phyloP scores from a whole-genome alignment of 1,140 invertebrate genomes.

The Drosophila murphyi region DNA sequence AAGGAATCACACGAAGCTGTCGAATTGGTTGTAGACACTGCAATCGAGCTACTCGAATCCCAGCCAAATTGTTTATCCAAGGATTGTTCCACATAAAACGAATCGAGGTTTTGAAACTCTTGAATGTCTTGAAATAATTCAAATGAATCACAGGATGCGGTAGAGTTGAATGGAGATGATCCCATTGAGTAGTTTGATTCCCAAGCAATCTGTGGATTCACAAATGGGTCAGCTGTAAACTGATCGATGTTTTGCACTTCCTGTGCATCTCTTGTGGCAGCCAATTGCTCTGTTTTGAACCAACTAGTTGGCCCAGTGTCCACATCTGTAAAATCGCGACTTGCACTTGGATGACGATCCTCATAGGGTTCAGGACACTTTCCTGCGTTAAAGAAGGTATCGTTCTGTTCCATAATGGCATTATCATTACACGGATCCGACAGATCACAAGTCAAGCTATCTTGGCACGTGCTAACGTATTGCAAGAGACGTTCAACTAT shows the following conservation, averaged over 20 bases:
- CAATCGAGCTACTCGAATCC: conserved; percentile 35
- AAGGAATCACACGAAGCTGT: conserved; percentile 32
- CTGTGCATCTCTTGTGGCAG: not conserved
- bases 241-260: conserved; percentile 1
- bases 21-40: conserved; percentile 17
- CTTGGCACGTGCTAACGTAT: conserved; percentile 31
- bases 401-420: not conserved
- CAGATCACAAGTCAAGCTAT: not conserved
- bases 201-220: conserved; percentile 41
- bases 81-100: not conserved
- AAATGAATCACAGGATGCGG: conserved; percentile 35
- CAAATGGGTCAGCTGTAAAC: not conserved
- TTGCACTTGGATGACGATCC: not conserved
- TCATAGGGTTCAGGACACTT: not conserved
- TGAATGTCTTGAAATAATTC: conserved; percentile 12
- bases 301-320: not conserved
- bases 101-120: not conserved
- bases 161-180: conserved; percentile 25
- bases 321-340: not conserved
- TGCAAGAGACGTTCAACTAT: conserved; percentile 65
- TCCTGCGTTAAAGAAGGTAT: not conserved
- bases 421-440: not conserved
- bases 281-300: conserved; percentile 8
- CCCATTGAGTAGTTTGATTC: conserved; percentile 28
- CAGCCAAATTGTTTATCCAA: conserved; percentile 35